phyloP scores from a whole-genome alignment of 2,113 vertebrate species.

The Lophura nycthemera region DNA sequence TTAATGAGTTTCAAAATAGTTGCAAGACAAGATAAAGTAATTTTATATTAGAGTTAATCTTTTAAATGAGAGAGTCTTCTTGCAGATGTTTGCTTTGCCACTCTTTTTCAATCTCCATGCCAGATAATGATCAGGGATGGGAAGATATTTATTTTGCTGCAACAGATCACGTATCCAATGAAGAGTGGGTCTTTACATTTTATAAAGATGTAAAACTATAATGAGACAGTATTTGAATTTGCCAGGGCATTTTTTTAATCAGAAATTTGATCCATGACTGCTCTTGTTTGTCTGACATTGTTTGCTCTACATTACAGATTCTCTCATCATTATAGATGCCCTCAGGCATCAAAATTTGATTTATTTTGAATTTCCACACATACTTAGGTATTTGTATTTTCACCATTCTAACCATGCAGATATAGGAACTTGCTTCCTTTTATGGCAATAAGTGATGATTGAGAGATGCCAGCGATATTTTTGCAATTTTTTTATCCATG shows the following conservation, averaged over 20 bases:
- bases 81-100: slow-evolving; percentile 23
- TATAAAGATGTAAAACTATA: not conserved
- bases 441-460: slow-evolving; percentile 13
- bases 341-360: slow-evolving; percentile 21
- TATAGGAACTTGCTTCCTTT: slow-evolving; percentile 27
- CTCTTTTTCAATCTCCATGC: slow-evolving; percentile 21
- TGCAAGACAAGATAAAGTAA: slow-evolving; percentile 48
- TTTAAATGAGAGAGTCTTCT: slow-evolving; percentile 29
- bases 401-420: not conserved
- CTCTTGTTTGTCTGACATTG: slow-evolving; percentile 29
- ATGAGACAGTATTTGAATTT: slow-evolving; percentile 22
- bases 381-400: slow-evolving; percentile 43
- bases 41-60: slow-evolving; percentile 57
- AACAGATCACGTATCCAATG: not conserved
- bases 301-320: not conserved
- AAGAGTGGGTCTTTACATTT: not conserved
- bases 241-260: not conserved
- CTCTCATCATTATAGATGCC: not conserved
- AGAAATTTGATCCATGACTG: slow-evolving; percentile 20
- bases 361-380: slow-evolving; percentile 54
- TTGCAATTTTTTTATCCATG: slow-evolving; percentile 26
- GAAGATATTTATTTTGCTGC: slow-evolving; percentile 25
- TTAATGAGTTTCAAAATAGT: slow-evolving; percentile 68
- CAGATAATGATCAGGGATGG: not conserved
- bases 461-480: not conserved